Evolutionary conservation across 2,888 invertebrate species (phyloP).

Genomic region (Scaeva pyrastri): DNA sequence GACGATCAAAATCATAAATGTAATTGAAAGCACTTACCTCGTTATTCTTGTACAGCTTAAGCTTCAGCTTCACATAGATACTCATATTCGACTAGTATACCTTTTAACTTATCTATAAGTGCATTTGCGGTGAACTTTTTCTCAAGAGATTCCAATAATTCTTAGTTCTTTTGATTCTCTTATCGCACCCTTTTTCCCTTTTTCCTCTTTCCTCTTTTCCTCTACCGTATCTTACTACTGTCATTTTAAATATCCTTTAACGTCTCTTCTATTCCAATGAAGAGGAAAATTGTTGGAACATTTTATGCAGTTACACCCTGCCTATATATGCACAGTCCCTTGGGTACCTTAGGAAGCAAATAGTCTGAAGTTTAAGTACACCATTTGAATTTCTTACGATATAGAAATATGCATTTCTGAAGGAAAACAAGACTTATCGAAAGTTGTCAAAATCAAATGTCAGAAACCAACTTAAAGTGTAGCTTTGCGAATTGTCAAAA

Average conservation of each 20-base stretch:
- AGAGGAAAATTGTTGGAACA: constrained; percentile 47
- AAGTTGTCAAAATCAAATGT: too few species aligned
- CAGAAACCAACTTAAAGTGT: too few species aligned
- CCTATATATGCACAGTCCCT: neutral
- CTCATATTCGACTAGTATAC: neutral
- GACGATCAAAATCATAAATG: constrained; percentile 46
- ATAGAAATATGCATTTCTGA: constrained; percentile 7
- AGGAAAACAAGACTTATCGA: too few species aligned
- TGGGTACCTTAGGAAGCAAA: neutral
- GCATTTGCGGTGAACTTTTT: constrained; percentile 56
- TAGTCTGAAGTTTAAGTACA: neutral
- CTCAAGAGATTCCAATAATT: constrained; percentile 56
- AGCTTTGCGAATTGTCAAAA: too few species aligned
- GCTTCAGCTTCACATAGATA: too few species aligned
- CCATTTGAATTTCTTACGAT: too few species aligned
- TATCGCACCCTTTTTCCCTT: neutral
- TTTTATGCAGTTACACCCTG: constrained; percentile 19
- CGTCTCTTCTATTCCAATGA: constrained; percentile 25
- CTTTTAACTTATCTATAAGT: too few species aligned
- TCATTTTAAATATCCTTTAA: constrained; percentile 18
- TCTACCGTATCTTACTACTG: neutral
- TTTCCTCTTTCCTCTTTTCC: neutral
- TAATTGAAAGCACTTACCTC: constrained; percentile 62
- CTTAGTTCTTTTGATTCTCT: constrained; percentile 43
- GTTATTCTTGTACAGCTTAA: constrained; percentile 46